phyloP scores from a whole-genome alignment of 2,888 invertebrate genomes.

The Lobophora halterata region DNA sequence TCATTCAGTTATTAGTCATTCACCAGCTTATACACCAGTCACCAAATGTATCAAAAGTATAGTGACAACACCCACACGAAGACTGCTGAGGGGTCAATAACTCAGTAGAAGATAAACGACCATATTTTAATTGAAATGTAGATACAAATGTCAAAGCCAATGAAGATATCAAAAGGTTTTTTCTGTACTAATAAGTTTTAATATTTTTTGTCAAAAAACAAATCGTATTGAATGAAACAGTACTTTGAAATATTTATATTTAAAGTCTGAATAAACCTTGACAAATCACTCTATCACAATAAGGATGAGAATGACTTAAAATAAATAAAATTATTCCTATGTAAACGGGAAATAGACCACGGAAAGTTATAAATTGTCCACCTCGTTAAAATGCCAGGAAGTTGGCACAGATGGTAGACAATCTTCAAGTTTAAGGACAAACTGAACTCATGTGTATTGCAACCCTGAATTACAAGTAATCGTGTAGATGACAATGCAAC shows the following conservation, averaged over 20 bases:
- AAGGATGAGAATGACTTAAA: too few relatives aligned
- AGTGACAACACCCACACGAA: constrained; percentile 17
- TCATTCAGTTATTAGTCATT: constrained; percentile 39
- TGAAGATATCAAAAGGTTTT: background rate
- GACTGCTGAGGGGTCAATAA: constrained; percentile 21
- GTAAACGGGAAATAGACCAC: background rate
- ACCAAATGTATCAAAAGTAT: constrained; percentile 45
- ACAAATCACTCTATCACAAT: too few relatives aligned
- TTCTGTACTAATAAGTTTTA: too few relatives aligned
- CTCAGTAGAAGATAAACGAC: constrained; percentile 15
- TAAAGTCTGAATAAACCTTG: too few relatives aligned
- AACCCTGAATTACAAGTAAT: constrained; percentile 11
- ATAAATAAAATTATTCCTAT: background rate
- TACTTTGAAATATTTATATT: too few relatives aligned
- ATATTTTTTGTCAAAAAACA: too few relatives aligned
- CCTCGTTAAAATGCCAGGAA: constrained; percentile 14
- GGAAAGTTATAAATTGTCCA: constrained; percentile 7
- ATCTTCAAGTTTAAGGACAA: constrained; percentile 16
- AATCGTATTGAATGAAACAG: too few relatives aligned
- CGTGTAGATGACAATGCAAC: constrained; percentile 11
- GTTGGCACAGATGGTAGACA: constrained; percentile 9
- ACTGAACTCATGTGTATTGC: constrained; percentile 4
- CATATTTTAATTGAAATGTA: constrained; percentile 11
- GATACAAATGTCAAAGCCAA: constrained; percentile 4
- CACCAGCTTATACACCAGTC: too few relatives aligned